phyloP scores from a whole-genome alignment of 2,888 invertebrate species.

The Drosophila gaucha region DNA sequence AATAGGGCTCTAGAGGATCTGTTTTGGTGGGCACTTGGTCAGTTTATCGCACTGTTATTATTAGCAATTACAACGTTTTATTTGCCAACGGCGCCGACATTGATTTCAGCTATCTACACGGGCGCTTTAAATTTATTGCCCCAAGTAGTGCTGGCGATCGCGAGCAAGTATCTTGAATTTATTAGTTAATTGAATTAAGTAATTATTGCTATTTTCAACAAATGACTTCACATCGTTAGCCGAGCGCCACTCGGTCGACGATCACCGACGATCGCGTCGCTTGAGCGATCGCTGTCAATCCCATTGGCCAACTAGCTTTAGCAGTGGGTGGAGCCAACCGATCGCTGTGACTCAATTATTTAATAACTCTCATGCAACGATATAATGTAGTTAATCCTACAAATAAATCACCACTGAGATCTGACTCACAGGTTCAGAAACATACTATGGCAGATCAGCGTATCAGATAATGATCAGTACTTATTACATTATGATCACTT shows the following conservation, averaged over 20 bases:
- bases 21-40: constrained; percentile 2
- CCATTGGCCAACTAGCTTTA: constrained; percentile 33
- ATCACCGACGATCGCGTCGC: constrained; percentile 32
- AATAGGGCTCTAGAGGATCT: constrained; percentile 3
- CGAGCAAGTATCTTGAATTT: constrained; percentile 59
- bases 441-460: background rate
- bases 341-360: constrained; percentile 19
- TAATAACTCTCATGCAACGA: constrained; percentile 9
- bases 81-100: constrained; percentile 31
- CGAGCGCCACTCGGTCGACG: constrained; percentile 25
- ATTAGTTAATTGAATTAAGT: constrained; percentile 74
- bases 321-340: constrained; percentile 42
- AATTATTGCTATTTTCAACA: constrained; percentile 69
- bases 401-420: constrained; percentile 9
- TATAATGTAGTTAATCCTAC: constrained; percentile 7
- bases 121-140: constrained; percentile 57
- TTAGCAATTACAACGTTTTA: constrained; percentile 64
- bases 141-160: constrained; percentile 26
- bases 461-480: constrained; percentile 1
- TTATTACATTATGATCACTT: background rate
- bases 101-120: constrained; percentile 29
- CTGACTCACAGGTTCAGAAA: constrained; percentile 21
- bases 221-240: constrained; percentile 62
- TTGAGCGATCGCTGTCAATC: constrained; percentile 37
- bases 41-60: constrained; percentile 54